Conservation (phyloP, 2,797 vertebrate species). For the Brachyalestes nurse region DNA sequence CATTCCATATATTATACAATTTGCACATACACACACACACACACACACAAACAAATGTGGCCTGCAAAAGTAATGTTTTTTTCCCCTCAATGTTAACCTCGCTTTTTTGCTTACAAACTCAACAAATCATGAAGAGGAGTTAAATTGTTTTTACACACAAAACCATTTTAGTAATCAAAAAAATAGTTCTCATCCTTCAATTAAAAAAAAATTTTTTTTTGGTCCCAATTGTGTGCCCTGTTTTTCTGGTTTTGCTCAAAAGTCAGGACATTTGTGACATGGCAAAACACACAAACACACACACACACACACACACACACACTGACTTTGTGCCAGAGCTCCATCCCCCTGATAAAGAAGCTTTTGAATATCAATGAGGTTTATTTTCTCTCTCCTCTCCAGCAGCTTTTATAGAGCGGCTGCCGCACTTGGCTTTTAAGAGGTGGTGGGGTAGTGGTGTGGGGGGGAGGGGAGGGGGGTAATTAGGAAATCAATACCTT, state of each 20-base stretch:
- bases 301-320: constrained; percentile 28
- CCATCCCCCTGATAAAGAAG: constrained; percentile 56
- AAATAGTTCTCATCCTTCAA: too few species aligned
- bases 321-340: constrained; percentile 52
- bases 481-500: constrained; percentile 67
- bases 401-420: constrained; percentile 52
- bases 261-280: neutral
- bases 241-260: neutral
- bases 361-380: constrained; percentile 65
- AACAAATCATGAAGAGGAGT: too few species aligned
- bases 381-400: constrained; percentile 53
- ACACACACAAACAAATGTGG: too few species aligned
- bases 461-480: constrained; percentile 7
- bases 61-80: too few species aligned
- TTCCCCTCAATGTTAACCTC: too few species aligned
- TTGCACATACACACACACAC: too few species aligned
- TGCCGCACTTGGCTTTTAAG: constrained; percentile 47
- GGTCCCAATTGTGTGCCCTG: neutral
- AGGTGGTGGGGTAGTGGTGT: constrained; percentile 7
- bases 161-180: too few species aligned
- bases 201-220: neutral
- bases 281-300: neutral
- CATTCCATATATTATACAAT: too few species aligned
- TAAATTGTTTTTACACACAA: too few species aligned
- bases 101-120: too few species aligned